Evolutionary conservation across 2,113 vertebrate species (phyloP).

Genomic region (Anarhynchus alexandrinus): DNA sequence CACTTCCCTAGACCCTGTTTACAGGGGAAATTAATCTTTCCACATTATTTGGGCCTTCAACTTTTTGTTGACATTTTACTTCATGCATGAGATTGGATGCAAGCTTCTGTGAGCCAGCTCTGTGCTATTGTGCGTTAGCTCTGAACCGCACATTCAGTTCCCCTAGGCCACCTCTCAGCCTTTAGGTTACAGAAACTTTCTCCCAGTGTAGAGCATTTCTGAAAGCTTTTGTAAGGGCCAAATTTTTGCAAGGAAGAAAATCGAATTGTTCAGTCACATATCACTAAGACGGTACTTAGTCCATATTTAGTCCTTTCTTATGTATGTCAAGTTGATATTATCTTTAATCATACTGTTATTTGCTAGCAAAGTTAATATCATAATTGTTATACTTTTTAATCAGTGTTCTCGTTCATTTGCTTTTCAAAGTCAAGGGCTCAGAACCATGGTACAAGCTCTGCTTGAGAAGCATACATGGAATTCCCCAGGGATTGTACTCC

Average conservation of each 20-base stretch:
- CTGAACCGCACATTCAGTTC: not conserved
- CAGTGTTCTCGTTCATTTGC: not conserved
- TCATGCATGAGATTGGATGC: not conserved
- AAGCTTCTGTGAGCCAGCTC: not conserved
- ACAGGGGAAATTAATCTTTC: not conserved
- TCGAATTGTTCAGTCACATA: not conserved
- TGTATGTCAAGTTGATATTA: not conserved
- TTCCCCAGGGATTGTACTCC: not conserved
- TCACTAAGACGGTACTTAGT: not conserved
- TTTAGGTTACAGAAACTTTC: not conserved
- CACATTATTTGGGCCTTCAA: not conserved
- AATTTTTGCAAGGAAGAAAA: not conserved
- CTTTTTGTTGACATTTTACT: not conserved
- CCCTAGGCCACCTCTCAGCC: not conserved
- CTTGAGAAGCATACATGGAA: not conserved
- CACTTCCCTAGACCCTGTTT: not conserved
- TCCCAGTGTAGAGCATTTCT: not conserved
- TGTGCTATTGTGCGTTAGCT: not conserved
- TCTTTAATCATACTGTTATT: not conserved
- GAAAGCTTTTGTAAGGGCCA: not conserved
- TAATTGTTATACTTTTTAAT: not conserved
- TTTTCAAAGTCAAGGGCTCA: conserved; percentile 12
- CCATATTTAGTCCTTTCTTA: not conserved
- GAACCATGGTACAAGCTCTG: not conserved
- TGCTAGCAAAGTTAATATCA: not conserved